phyloP scores from a whole-genome alignment of 2,888 invertebrate species.

The Andricus quercusramuli region DNA sequence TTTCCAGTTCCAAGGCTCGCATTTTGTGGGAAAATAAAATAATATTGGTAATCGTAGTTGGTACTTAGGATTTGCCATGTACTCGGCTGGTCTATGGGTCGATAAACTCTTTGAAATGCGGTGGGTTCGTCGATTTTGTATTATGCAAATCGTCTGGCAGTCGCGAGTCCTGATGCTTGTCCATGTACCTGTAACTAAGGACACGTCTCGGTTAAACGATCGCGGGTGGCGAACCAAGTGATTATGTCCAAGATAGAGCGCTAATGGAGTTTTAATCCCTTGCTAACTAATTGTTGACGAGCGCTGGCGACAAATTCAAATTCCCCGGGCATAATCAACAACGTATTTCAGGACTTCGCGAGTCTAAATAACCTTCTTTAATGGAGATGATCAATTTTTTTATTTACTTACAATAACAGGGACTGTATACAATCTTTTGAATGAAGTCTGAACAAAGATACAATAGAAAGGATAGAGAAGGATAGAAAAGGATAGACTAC shows the following conservation, averaged over 20 bases:
- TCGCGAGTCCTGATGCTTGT: constrained; percentile 25
- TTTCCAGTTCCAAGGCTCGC: background rate
- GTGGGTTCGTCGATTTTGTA: constrained; percentile 21
- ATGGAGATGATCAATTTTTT: background rate
- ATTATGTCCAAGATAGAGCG: constrained; percentile 21
- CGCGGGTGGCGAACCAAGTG: constrained; percentile 31
- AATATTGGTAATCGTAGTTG: background rate
- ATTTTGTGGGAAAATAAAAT: background rate
- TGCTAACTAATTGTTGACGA: constrained; percentile 39
- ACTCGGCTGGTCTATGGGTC: constrained; percentile 14
- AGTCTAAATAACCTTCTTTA: background rate
- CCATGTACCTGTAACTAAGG: constrained; percentile 19
- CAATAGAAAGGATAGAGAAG: too few species aligned
- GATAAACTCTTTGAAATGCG: constrained; percentile 29
- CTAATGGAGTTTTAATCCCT: constrained; percentile 40
- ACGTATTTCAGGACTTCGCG: background rate
- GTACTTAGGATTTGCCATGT: background rate
- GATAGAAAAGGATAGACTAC: too few species aligned
- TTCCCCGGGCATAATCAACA: background rate
- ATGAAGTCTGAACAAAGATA: too few species aligned
- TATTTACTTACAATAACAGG: too few species aligned
- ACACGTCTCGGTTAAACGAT: constrained; percentile 21
- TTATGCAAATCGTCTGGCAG: constrained; percentile 33
- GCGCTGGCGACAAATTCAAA: constrained; percentile 29
- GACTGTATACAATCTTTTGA: too few species aligned